These are phyloP conservation scores for Monochamus alternatus DNA, from an alignment of 2,888 invertebrate genomes.

Conservation along the genomic window DNA sequence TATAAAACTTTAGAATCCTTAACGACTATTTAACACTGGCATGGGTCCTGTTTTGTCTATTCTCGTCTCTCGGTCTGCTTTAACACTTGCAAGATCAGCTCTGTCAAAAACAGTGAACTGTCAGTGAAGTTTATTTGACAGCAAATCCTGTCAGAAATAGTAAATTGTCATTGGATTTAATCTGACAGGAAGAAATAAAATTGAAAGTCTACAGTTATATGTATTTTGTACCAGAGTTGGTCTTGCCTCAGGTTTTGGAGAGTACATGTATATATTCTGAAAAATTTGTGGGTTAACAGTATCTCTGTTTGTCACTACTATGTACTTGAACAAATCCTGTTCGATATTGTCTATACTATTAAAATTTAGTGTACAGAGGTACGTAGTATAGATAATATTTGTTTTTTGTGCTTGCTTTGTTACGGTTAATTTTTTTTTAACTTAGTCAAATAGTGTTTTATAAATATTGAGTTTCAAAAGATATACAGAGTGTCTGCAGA, in stretches of 20 bases:
- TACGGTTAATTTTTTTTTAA: background rate
- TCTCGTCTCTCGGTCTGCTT: background rate
- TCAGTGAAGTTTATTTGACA: too few relatives aligned
- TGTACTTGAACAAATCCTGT: slow-evolving; percentile 19
- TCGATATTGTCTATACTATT: slow-evolving; percentile 2
- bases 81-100: slow-evolving; percentile 11
- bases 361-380: background rate
- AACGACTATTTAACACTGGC: slow-evolving; percentile 23
- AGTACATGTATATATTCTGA: background rate
- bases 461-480: too few relatives aligned
- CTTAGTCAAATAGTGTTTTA: slow-evolving; percentile 1
- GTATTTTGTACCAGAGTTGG: background rate
- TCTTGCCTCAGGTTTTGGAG: slow-evolving; percentile 15
- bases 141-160: too few relatives aligned
- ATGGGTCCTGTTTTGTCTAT: slow-evolving; percentile 18
- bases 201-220: too few relatives aligned
- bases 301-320: background rate
- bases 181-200: too few relatives aligned
- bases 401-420: background rate
- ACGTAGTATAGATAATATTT: background rate
- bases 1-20: slow-evolving; percentile 61
- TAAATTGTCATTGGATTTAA: too few relatives aligned
- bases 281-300: background rate
- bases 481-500: too few relatives aligned
- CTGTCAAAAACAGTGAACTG: background rate